Conservation (phyloP, 2,888 invertebrate species). For the Patella pellucida region DNA sequence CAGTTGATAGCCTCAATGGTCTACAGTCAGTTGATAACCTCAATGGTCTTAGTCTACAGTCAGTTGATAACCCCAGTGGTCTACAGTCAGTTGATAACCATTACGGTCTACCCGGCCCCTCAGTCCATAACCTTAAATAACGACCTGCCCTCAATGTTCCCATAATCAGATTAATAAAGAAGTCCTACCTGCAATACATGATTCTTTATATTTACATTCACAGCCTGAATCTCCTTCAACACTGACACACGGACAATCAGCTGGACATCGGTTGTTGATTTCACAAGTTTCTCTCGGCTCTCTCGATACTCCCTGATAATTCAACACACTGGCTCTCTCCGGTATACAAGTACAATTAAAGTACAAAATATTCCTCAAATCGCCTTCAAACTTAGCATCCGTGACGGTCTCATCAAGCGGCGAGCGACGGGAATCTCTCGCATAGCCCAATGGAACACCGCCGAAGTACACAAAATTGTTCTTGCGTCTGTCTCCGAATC, state of each 20-base stretch:
- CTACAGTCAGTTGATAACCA: too few species aligned
- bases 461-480: slow-evolving; percentile 66
- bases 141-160: too few species aligned
- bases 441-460: slow-evolving; percentile 53
- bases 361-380: slow-evolving; percentile 65
- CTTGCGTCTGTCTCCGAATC: slow-evolving; percentile 53
- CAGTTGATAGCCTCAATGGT: too few species aligned
- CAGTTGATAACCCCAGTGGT: too few species aligned
- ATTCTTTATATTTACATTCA: slow-evolving; percentile 51
- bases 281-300: slow-evolving; percentile 57
- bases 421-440: slow-evolving; percentile 35
- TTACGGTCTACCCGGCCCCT: too few species aligned
- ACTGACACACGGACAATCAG: slow-evolving; percentile 64
- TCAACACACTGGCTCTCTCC: slow-evolving; percentile 45
- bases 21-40: too few species aligned
- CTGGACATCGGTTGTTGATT: slow-evolving; percentile 52
- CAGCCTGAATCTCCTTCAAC: slow-evolving; percentile 58
- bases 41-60: too few species aligned
- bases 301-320: slow-evolving; percentile 41
- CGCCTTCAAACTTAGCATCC: slow-evolving; percentile 50
- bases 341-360: slow-evolving; percentile 65
- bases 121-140: too few species aligned
- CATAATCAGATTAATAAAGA: too few species aligned
- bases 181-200: slow-evolving; percentile 57
- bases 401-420: slow-evolving; percentile 54